Base-by-base conservation (phyloP, 2,888 invertebrate genomes). In the Rambutsinella grinnellia region DNA sequence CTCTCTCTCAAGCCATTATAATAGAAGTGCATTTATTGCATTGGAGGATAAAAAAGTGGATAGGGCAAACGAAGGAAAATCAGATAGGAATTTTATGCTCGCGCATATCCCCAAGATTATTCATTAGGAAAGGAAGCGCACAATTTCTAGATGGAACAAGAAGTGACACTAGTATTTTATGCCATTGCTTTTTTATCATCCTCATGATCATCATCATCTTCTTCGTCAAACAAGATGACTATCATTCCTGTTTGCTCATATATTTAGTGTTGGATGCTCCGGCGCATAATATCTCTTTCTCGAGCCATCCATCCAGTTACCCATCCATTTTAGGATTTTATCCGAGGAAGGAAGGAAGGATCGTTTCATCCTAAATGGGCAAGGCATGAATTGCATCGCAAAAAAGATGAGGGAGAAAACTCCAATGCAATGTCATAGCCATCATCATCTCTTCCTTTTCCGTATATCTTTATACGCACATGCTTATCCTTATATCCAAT, bases 301-400 rank as follows among this genome's bases (percentile, higher is more conserved):
- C 36, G 5, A 36, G 36, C 28, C 49, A 23, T 57, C 51, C 53
- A 63, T 57, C 69, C 53, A 69, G 51, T 57, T 57, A 62, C 61
- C 61, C 67, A 74, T 74, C 74, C 66, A 66, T 74, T 74, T 74
- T 51, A 56, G 71, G 71, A 63, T 71, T 54, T 69, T 47, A 23
- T 51, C 27, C 46, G 65, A 36, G 65, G 54, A 65, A 36, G 36
- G 36, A 36, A 36, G 36, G 36, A 36, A 36, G 36, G 44, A 28
- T 65, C 65, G 53, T 65, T 62, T 46, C 24, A 54, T 56, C 71
- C 74, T 54, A 67, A 74, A 74, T 74, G 74, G 74, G 74, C 66
- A 57, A 51, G 49, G 49, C 66, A 72, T 65, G 60, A 72, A 60
- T 63, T 49, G 60, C 60, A 69, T 69, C 46, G 61, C 62, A 70